Conservation (phyloP, 2,113 vertebrate species). For the Pionites leucogaster region DNA sequence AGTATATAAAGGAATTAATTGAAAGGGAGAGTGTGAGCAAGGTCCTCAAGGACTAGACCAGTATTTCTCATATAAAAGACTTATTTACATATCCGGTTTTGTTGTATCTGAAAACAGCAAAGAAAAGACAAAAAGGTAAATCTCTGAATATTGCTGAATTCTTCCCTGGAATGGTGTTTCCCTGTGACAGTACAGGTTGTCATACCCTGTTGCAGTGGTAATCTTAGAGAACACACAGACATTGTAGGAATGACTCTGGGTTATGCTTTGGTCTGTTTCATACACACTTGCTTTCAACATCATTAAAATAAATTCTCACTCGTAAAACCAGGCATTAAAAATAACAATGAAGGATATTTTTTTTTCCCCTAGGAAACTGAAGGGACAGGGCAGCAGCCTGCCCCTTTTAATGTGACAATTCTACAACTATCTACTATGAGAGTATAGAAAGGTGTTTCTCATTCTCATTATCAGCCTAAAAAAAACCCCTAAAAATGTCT, state of each 20-base stretch:
- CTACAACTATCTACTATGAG: too few relatives aligned
- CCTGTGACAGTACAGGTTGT: not conserved
- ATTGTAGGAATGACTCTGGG: not conserved
- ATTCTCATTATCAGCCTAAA: too few relatives aligned
- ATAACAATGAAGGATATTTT: too few relatives aligned
- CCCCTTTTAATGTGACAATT: too few relatives aligned
- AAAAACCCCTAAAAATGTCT: too few relatives aligned
- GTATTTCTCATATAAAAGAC: not conserved
- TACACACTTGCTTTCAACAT: not conserved
- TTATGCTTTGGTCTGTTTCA: not conserved
- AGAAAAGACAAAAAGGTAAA: not conserved
- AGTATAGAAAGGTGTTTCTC: too few relatives aligned
- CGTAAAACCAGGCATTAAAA: too few relatives aligned
- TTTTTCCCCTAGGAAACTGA: too few relatives aligned
- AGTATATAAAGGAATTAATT: not conserved
- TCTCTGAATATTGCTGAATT: not conserved
- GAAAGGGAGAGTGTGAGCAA: not conserved
- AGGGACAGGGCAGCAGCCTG: too few relatives aligned
- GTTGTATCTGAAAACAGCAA: not conserved
- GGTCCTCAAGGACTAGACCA: not conserved
- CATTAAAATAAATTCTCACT: too few relatives aligned
- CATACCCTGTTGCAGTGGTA: rapidly evolving
- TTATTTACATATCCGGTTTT: not conserved
- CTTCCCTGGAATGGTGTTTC: not conserved
- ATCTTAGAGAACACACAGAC: not conserved